Evolutionary conservation across 2,888 invertebrate species (phyloP).

Genomic region (Morpho achilles): DNA sequence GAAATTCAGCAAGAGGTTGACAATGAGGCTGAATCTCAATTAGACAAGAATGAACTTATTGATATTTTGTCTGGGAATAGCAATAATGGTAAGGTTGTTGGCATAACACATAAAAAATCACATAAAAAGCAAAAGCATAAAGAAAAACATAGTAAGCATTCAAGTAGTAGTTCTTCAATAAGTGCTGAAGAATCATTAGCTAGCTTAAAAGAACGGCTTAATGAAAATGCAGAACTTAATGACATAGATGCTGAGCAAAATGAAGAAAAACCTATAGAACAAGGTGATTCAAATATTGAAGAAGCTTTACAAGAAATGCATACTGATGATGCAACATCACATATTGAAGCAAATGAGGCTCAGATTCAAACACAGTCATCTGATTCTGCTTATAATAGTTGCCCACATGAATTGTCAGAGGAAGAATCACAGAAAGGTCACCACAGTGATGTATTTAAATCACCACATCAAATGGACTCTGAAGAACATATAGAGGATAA

Average conservation of each 20-base stretch:
- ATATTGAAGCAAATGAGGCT: conserved; percentile 44
- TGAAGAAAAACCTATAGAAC: conserved; percentile 14
- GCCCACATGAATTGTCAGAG: conserved; percentile 67
- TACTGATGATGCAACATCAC: conserved; percentile 31
- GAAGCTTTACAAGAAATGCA: conserved; percentile 32
- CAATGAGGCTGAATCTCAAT: conserved; percentile 45
- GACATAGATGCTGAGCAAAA: conserved; percentile 24
- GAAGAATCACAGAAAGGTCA: conserved; percentile 57
- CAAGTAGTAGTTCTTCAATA: conserved; percentile 45
- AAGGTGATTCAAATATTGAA: conserved; percentile 23
- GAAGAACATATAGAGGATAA: conserved; percentile 68
- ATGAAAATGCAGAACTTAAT: conserved; percentile 15
- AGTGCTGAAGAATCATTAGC: conserved; percentile 28
- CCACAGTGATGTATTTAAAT: conserved; percentile 71
- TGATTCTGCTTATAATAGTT: conserved; percentile 68
- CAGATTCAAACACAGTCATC: conserved; percentile 56
- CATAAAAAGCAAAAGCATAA: conserved; percentile 57
- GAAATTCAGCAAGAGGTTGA: conserved; percentile 43
- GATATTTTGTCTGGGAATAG: conserved; percentile 53
- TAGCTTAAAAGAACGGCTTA: conserved; percentile 26
- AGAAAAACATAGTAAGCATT: conserved; percentile 45
- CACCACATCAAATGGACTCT: conserved; percentile 54
- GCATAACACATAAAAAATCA: conserved; percentile 41
- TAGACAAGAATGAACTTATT: conserved; percentile 56
- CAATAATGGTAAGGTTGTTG: conserved; percentile 43